Evolutionary conservation across 1,140 invertebrate species (phyloP), one percentile per base, ranked within the genome.

Genomic region (Zelostemma sp.): DNA sequence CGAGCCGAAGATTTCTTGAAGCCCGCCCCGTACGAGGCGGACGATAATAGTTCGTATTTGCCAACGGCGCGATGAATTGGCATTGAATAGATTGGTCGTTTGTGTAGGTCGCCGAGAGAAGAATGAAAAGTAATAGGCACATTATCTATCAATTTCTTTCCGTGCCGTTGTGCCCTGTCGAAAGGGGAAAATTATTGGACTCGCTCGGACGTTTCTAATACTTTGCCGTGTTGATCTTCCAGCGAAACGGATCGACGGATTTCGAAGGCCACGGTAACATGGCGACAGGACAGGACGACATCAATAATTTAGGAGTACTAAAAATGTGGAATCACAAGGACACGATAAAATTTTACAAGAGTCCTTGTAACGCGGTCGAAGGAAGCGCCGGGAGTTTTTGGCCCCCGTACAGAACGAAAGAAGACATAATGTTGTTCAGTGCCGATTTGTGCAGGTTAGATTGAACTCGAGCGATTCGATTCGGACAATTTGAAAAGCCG

Each of bases 301-400:
- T 92, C 0, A 66, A 72, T 0, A 82, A 90, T 6, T 85, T 93
- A 38, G 93, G 93, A 0, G 85, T 89, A 9, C 83, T 93, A 19
- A 82, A 88, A 31, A 79, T 85, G 1, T 94, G 93, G 93, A 92
- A 94, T 69, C 87, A 91, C 58, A 79, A 84, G 15, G 88, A 88
- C 12, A 81, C 86, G 1, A 89, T 90, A 0, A 83, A 82, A 0
- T 91, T 82, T 77, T 93, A 89, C 70, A 83, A 84, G 0, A 89
- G 87, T 4, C 81, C 86, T 12, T 89, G 88, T 61, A 87, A 87
- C 57, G 50, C 84, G 62, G 81, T 91, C 15, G 83, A 88, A 54
- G 93, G 93, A 6, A 93, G 91, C 14, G 90, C 89, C 0, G 93
- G 93, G 0, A 93, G 94, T 81, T 92, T 93, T 73, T 92, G 92